Conservation (phyloP, 2,113 vertebrate species). For the Gobiocypris rarus region DNA sequence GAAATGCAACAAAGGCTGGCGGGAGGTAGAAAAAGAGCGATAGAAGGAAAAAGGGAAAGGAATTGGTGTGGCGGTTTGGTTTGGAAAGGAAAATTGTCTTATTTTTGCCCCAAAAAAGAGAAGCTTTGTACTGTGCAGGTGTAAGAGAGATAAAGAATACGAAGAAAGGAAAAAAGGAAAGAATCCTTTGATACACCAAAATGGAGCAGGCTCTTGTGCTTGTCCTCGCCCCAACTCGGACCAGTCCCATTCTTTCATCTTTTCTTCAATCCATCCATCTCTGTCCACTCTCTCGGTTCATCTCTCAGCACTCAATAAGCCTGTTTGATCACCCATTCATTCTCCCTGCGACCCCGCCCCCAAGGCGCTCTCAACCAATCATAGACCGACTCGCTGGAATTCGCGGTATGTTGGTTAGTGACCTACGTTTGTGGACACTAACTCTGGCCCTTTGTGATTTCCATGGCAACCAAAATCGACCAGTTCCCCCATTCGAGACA, state of each 20-base stretch:
- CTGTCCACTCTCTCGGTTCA: slow-evolving; percentile 58
- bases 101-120: not conserved
- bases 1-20: slow-evolving; percentile 31
- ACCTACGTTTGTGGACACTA: slow-evolving; percentile 60
- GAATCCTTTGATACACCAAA: slow-evolving; percentile 42
- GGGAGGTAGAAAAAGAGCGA: slow-evolving; percentile 19
- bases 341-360: slow-evolving; percentile 47
- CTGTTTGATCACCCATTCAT: slow-evolving; percentile 68
- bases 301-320: slow-evolving; percentile 77
- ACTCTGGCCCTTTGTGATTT: slow-evolving; percentile 54
- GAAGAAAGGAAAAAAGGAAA: slow-evolving; percentile 12
- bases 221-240: slow-evolving; percentile 2
- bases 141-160: slow-evolving; percentile 6
- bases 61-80: not conserved
- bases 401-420: slow-evolving; percentile 70
- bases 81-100: slow-evolving; percentile 11
- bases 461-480: slow-evolving; percentile 66
- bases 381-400: slow-evolving; percentile 66
- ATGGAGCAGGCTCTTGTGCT: not conserved
- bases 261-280: slow-evolving; percentile 69
- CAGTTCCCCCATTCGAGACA: slow-evolving; percentile 60
- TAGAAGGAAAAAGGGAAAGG: slow-evolving; percentile 24
- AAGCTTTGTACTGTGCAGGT: slow-evolving; percentile 40
- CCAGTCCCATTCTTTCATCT: slow-evolving; percentile 52
- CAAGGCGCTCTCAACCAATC: slow-evolving; percentile 65